A percentile compares a stretch with the other conserved stretches of the same genome.
Conservation (phyloP, 2,797 vertebrate genomes). For the Pyrocephalus nanus region DNA sequence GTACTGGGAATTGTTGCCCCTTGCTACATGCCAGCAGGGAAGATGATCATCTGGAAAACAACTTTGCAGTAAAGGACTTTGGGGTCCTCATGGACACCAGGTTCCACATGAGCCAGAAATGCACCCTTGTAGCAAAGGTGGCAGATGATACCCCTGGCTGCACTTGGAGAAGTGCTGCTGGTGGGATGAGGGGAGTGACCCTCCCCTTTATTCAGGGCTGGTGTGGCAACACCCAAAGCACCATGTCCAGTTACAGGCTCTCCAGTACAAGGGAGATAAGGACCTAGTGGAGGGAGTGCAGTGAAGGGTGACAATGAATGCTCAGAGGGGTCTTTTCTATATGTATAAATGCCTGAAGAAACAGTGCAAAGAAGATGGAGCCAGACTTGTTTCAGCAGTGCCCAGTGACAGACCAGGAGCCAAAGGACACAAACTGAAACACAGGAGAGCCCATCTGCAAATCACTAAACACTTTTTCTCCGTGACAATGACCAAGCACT, state of each 20-base stretch:
- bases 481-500: not conserved
- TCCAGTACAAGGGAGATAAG: not conserved
- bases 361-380: not conserved
- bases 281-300: not conserved
- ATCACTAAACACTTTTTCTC: not conserved
- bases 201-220: not conserved
- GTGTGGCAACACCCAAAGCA: not conserved
- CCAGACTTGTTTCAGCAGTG: too few relatives aligned
- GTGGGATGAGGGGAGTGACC: not conserved
- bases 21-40: not conserved
- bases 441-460: not conserved
- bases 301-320: not conserved
- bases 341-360: rapidly evolving
- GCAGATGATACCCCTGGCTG: not conserved
- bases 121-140: not conserved
- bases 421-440: not conserved
- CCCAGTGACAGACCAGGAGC: not conserved
- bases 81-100: not conserved
- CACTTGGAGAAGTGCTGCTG: not conserved
- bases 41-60: not conserved
- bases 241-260: not conserved
- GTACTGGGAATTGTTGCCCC: not conserved
- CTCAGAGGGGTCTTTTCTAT: not conserved
- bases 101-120: not conserved
- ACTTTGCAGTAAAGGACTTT: not conserved